Evolutionary conservation across 2,113 vertebrate species (phyloP), one percentile per base, ranked within the genome.

Genomic region (Aphyosemion australe): DNA sequence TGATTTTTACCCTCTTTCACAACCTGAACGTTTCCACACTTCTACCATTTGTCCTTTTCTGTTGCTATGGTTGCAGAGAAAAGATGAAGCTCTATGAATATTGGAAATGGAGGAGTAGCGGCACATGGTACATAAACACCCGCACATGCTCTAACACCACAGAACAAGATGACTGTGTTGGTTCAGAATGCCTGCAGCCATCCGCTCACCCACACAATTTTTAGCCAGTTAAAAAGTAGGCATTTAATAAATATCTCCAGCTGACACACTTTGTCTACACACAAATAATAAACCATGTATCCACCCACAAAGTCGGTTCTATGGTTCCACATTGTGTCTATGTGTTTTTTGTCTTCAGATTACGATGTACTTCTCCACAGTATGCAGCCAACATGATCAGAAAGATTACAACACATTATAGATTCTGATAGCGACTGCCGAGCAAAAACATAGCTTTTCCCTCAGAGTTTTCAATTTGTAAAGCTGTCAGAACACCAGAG

Each of bases 31-130:
- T 73, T 84, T 86, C 68, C 72, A 82, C 80, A 84, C 58, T 80
- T 79, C 83, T 88, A 84, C 85, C 81, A 90, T 90, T 91, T 89
- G 86, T 88, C 82, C 78, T 78, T 71, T 80, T 68, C 79, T 71
- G 89, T 92, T 90, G 76, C 91, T 85, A 92, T 92, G 87, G 89
- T 85, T 87, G 79, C 87, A 69, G 63, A 72, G 59, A 82, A 87
- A 55, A 80, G 81, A 87, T 75, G 65, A 61, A 45, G 65, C 74
- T 72, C 68, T 69, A 69, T 80, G 74, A 76, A 85, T 84, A 82
- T 79, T 86, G 76, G 75, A 89, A 91, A 84, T 88, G 86, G 85
- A 90, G 83, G 80, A 79, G 82, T 63, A 86, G 63, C 78, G 56
- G 70, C 74, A 78, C 87, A 85, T 80, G 78, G 74, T 80, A 78